Evolutionary conservation across 2,797 vertebrate species (phyloP), one percentile per base, ranked within the genome.

Genomic region (Orestias chungarensis): DNA sequence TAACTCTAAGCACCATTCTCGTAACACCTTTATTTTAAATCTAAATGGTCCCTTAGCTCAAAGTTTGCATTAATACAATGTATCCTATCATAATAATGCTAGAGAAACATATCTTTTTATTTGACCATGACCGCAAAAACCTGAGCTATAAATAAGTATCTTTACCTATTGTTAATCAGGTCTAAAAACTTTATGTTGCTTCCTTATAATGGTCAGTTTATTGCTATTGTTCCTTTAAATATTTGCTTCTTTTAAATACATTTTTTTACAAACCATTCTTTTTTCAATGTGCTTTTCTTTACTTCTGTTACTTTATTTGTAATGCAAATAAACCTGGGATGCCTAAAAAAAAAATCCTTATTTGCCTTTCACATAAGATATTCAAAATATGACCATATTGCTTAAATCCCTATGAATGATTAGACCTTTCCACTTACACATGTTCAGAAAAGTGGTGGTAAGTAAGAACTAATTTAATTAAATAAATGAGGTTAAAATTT

Each of bases 381-480:
- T 14, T 35, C 35, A 12, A 27, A 3, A 8, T 29, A 73, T 35
- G 18, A 76, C 54, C 72, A 79, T 55, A 43, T 81, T 42, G 61
- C 14, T 15, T 23, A 31, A 4, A 1, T n/a, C 59, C 27, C 65
- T 6, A 31, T 44, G n/a, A 20, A 0, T 50, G 68, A 14, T 68
- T 80, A 82, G 76, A 59, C 70, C 65, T 80, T 78, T 78, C 52
- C 35, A 85, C 82, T 80, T 84, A 64, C 74, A 80, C 75, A 44
- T 66, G 71, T 75, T 74, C 64, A 76, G 82, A 84, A 68, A 43
- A 49, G 14, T 4, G 74, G 69, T 47, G 17, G 73, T 33, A 68
- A 71, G 82, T 33, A 57, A 57, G 33, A 55, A 88, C 82, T 80
- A 84, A 88, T 85, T 76, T 87, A 86, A 87, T 78, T 82, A 84